Base-by-base conservation (phyloP, 2,888 invertebrate species). In the Limenitis arthemis region DNA sequence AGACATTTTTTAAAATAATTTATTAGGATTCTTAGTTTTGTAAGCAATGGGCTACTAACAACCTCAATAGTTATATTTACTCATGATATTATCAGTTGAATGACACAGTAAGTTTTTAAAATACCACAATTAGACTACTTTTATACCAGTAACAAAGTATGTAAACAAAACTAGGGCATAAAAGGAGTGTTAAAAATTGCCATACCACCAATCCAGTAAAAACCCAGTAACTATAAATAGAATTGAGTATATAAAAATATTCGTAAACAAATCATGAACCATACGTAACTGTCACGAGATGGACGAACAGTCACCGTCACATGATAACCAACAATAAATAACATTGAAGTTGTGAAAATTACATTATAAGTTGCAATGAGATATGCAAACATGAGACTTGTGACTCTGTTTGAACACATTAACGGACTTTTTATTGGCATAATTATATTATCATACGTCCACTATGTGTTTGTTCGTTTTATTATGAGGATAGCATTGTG, bases 301-400 rank as follows among this genome's bases (percentile, higher is more conserved):
- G 6, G 8, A 8, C 8, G 8, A 20, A 20, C 31, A 11, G 9
- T 34, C 38, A 38, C 31, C 20, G 8, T 51, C 50, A 51, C 39
- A 39, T 46, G 50, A 50, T 39, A 31, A 30, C 11, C 11, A 30
- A 12, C 11, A 8, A 1, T 8, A 7, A 43, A 39, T 46, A 36
- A 20, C 44, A 51, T 46, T 46, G 40, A 30, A 12, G 39, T 6
- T 38, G 39, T 44, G 44, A 50, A 40, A 51, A 51, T 51, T 40
- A 46, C 12, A 8, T 20, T 28, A 34, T 4, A 12, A n/a, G 30
- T 8, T 8, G 8, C 30, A 30, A 46, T 36, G 30, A 20, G 31
- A 44, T 31, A 40, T 6, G 36, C 11, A 50, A 44, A 44, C 40
- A 39, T 1, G 39, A 6, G 30, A 44, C 44, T 44, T 50, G 50